phyloP scores from a whole-genome alignment of 2,888 invertebrate species.

The Ceraclea dissimilis region DNA sequence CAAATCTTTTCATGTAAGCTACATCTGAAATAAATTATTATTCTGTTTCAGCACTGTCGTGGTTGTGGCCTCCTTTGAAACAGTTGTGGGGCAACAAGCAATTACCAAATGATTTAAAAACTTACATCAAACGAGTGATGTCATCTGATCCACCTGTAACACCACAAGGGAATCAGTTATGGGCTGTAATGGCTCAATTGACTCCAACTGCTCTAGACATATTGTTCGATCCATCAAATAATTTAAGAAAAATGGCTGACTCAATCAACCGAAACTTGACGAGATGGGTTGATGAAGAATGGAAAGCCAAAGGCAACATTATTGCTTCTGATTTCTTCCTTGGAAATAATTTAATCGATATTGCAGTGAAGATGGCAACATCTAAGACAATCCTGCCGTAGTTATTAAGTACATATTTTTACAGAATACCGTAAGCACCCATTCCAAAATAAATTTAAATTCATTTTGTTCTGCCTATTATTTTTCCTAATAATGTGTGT shows the following conservation, averaged over 20 bases:
- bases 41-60: too few relatives aligned
- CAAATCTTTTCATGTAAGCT: too few relatives aligned
- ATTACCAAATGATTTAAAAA: constrained; percentile 30
- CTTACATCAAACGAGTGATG: constrained; percentile 39
- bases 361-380: constrained; percentile 28
- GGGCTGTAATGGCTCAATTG: constrained; percentile 67
- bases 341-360: constrained; percentile 62
- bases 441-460: too few relatives aligned
- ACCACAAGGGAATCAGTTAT: constrained; percentile 42
- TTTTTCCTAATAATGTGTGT: too few relatives aligned
- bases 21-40: too few relatives aligned
- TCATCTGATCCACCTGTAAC: constrained; percentile 27
- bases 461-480: too few relatives aligned
- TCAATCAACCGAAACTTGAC: constrained; percentile 62
- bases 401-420: too few relatives aligned
- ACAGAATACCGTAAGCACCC: too few relatives aligned
- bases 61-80: constrained; percentile 56
- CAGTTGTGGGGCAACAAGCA: constrained; percentile 50
- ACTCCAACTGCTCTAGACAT: constrained; percentile 60
- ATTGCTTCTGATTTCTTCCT: constrained; percentile 68
- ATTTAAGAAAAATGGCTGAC: constrained; percentile 55
- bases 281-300: constrained; percentile 57
- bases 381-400: not conserved
- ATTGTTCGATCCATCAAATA: constrained; percentile 52
- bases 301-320: constrained; percentile 61